Evolutionary conservation across 2,113 vertebrate genomes (phyloP).

Genomic region (Nycticebus coucang): DNA sequence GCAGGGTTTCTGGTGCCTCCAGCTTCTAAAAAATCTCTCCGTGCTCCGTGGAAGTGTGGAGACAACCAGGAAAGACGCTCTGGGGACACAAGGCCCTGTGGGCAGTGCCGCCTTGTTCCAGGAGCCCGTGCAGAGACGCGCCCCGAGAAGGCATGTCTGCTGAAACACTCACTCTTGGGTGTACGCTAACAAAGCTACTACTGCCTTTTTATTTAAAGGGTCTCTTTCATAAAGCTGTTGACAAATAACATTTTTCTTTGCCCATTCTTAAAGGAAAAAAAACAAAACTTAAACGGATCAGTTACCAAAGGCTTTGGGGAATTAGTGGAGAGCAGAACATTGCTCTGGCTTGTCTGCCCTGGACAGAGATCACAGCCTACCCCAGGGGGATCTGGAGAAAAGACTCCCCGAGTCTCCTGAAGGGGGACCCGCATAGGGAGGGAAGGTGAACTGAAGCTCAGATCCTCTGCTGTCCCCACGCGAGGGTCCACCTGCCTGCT

Average conservation of each 20-base stretch:
- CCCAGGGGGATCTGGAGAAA: background rate
- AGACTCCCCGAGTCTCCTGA: background rate
- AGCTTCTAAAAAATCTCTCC: background rate
- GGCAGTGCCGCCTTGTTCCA: accelerated
- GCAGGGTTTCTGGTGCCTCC: accelerated
- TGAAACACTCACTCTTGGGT: accelerated
- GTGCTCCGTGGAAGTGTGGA: background rate
- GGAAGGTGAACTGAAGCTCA: accelerated
- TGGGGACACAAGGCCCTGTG: background rate
- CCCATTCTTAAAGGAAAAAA: background rate
- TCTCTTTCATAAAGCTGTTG: background rate
- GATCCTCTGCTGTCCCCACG: background rate
- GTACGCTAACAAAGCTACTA: accelerated
- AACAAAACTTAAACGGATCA: background rate
- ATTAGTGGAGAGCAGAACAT: background rate
- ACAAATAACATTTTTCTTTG: background rate
- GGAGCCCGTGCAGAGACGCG: accelerated
- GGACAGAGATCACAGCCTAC: background rate
- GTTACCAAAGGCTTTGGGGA: background rate
- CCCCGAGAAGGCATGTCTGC: accelerated
- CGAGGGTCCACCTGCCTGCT: background rate
- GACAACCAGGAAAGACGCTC: background rate
- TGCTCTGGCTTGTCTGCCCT: background rate
- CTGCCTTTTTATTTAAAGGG: accelerated
- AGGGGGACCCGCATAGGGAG: accelerated